Evolutionary conservation across 2,888 invertebrate species (phyloP), one percentile per base, ranked within the genome.

Genomic region (Dendrolimus houi): DNA sequence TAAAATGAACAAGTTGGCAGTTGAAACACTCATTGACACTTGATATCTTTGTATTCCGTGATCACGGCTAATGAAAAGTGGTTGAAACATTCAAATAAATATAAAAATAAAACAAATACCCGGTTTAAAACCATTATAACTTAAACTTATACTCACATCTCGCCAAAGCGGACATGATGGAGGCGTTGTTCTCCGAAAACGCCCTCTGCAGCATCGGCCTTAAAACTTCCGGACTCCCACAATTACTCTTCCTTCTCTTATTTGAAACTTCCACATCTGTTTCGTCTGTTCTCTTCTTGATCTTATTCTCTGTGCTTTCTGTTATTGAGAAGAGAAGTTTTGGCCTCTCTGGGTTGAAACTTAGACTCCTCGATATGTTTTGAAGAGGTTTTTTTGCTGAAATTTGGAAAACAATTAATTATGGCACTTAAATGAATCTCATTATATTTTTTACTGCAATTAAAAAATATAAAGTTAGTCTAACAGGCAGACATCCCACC

Each of bases 121-220:
- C 6, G 0, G 29, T 6, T 29, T 3, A 29, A 29, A 29, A 29
- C 29, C 29, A 6, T 29, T 29, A 29, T 0, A 29, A 29, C 29
- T 6, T 0, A 29, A 29, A 29, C 1, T 29, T 29, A 29, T 29
- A 91, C 92, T 91, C 67, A 93, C 93, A 95, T 82, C 94, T 83
- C 13, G 95, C 93, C 62, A 96, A 80, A 0, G 96, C 96, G 9
- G 92, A 92, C 92, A 94, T 95, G 12, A 95, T 94, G 0, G 93
- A 94, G 0, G 95, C 94, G 74, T 96, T 96, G 55, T 95, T 95
- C 64, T 96, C 96, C 0, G 96, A 96, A 66, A 93, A 91, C 40
- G 94, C 94, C 56, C 95, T 84, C 64, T 93, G 91, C 57, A 94
- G 70, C 1, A 87, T 72, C 0, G 92, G 91, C 60, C 92, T 71